Conservation (phyloP, 53 echinoderm and acorn worm species). For the Crossaster papposus region DNA sequence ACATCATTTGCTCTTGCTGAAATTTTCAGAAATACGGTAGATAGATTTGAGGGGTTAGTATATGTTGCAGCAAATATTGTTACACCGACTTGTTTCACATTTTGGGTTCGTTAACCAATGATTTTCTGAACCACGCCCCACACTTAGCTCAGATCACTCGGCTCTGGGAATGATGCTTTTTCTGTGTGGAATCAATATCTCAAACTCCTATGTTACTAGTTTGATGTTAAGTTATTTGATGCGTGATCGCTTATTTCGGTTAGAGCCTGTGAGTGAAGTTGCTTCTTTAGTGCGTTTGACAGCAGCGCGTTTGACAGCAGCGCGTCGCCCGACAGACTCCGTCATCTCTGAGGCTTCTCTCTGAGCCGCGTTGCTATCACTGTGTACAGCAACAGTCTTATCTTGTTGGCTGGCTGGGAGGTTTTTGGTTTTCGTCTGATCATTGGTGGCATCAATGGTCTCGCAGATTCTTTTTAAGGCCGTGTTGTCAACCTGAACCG, state of each 20-base stretch:
- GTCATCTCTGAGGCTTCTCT: not conserved
- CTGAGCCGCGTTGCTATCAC: not conserved
- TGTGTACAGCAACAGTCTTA: not conserved
- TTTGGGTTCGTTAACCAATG: too few relatives aligned
- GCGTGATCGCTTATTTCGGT: slow-evolving; percentile 34
- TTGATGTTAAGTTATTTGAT: slow-evolving; percentile 21
- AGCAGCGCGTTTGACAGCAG: slow-evolving; percentile 2
- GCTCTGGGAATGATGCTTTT: too few relatives aligned
- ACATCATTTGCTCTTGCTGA: too few relatives aligned
- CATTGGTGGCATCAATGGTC: not conserved
- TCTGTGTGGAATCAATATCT: not conserved
- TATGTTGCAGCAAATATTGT: too few relatives aligned
- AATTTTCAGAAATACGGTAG: too few relatives aligned
- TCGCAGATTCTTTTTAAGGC: not conserved
- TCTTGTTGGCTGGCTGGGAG: slow-evolving; percentile 24
- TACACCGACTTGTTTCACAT: too few relatives aligned
- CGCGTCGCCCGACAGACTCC: not conserved
- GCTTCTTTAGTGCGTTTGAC: slow-evolving; percentile 46
- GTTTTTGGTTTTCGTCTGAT: not conserved
- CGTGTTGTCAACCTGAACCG: not conserved
- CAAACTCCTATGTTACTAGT: not conserved
- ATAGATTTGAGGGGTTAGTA: too few relatives aligned
- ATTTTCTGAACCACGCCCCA: too few relatives aligned
- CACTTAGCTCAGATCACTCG: too few relatives aligned
- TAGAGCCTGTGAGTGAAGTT: not conserved